Conservation (phyloP, 2,888 invertebrate species). For the Nipponacmea schrenckii region DNA sequence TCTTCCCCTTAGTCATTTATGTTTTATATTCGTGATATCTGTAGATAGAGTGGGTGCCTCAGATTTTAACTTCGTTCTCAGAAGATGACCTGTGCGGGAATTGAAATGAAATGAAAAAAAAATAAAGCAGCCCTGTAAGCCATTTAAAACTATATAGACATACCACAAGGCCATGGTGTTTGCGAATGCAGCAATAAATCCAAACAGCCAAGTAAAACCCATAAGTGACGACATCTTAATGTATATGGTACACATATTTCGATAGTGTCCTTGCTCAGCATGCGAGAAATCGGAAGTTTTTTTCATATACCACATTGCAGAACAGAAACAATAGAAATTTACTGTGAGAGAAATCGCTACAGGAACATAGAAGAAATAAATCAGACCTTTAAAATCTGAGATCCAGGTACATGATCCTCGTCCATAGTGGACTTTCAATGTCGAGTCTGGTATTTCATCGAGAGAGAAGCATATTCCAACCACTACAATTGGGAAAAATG, state of each 20-base stretch:
- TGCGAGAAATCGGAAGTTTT: background rate
- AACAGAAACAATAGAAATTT: conserved; percentile 20
- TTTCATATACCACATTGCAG: conserved; percentile 8
- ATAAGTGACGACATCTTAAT: conserved; percentile 10
- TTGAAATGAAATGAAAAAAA: conserved; percentile 12
- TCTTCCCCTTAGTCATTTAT: too few species aligned
- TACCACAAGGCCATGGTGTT: conserved; percentile 1
- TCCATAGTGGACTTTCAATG: conserved; percentile 27
- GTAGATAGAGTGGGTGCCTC: too few species aligned
- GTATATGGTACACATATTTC: conserved; percentile 3
- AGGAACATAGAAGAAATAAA: conserved; percentile 30
- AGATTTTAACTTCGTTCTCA: too few species aligned
- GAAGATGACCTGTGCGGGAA: too few species aligned
- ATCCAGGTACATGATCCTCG: conserved; percentile 20
- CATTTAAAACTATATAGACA: conserved; percentile 8
- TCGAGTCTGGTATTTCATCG: conserved; percentile 15
- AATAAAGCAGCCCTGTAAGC: conserved; percentile 10
- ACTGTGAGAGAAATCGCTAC: conserved; percentile 19
- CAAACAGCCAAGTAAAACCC: conserved; percentile 16
- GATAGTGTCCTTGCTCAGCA: background rate
- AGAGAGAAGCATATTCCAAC: conserved; percentile 18
- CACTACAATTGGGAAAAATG: conserved; percentile 9
- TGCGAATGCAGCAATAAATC: conserved; percentile 1
- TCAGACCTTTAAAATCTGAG: conserved; percentile 22
- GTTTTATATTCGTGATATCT: too few species aligned